Conservation (phyloP, 2,797 vertebrate species). For the Microctenopoma lineatum region DNA sequence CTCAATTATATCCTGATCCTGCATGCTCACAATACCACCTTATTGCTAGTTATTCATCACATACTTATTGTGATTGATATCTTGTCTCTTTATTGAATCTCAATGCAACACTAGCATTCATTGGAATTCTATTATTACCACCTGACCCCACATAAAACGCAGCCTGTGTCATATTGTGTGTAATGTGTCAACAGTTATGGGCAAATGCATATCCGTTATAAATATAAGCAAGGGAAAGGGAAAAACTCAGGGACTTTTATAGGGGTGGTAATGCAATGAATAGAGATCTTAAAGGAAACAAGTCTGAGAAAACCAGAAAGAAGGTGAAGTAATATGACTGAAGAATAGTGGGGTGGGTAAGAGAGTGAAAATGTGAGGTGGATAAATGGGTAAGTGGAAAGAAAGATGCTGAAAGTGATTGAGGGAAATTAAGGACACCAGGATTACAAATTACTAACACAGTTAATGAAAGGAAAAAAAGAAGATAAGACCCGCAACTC, state of each 20-base stretch:
- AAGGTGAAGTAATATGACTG: constrained; percentile 14
- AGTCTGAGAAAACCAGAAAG: constrained; percentile 10
- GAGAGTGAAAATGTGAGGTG: constrained; percentile 10
- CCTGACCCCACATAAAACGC: constrained; percentile 30
- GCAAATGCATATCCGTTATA: constrained; percentile 24
- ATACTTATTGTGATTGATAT: constrained; percentile 25
- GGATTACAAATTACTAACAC: constrained; percentile 41
- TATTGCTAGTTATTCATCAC: constrained; percentile 17
- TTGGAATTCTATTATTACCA: constrained; percentile 42
- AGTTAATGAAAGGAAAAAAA: constrained; percentile 48
- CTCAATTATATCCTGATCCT: constrained; percentile 26
- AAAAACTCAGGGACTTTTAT: constrained; percentile 44
- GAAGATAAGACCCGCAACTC: constrained; percentile 35
- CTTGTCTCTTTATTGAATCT: constrained; percentile 41
- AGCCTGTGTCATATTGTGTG: constrained; percentile 1
- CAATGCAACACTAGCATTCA: constrained; percentile 44
- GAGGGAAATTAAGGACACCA: constrained; percentile 46
- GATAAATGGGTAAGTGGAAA: constrained; percentile 11
- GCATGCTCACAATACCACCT: constrained; percentile 9
- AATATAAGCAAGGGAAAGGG: constrained; percentile 24
- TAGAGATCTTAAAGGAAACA: constrained; percentile 43
- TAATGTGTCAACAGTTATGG: neutral
- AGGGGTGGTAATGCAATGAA: constrained; percentile 29
- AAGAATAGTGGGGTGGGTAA: neutral
- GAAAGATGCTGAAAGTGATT: constrained; percentile 13